Percentiles rank a stretch among this genome's conserved stretches.
Evolutionary conservation across 37 sponge, comb jelly and placozoan genomes (phyloP).

Genomic region (Amphimedon queenslandica): DNA sequence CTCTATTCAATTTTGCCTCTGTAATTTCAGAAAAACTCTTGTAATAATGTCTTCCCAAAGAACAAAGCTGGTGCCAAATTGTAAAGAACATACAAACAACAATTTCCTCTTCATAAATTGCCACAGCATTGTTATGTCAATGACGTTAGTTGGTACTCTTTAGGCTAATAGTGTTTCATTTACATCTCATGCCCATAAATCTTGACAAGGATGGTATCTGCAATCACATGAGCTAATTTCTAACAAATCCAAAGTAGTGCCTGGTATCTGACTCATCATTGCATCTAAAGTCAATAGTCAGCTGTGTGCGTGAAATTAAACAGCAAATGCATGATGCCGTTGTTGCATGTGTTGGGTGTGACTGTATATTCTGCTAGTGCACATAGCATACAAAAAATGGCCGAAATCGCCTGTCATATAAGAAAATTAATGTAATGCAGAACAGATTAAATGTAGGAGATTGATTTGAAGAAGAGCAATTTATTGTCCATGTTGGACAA

Average conservation of each 20-base stretch:
- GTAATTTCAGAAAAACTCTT: constrained; percentile 20
- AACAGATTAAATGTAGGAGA: background rate
- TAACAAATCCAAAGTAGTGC: background rate
- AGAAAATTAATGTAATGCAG: background rate
- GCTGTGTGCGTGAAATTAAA: too few species aligned
- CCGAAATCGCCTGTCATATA: background rate
- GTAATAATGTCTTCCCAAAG: constrained; percentile 25
- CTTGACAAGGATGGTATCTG: constrained; percentile 24
- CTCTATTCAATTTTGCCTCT: too few species aligned
- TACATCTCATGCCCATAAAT: constrained; percentile 18
- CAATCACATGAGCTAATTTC: background rate
- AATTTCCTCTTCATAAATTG: constrained; percentile 23
- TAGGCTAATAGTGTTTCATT: constrained; percentile 18
- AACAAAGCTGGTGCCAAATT: constrained; percentile 23
- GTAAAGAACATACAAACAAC: constrained; percentile 40
- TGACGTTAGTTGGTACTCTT: constrained; percentile 11
- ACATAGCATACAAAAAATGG: background rate
- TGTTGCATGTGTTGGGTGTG: background rate
- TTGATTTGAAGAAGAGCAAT: background rate
- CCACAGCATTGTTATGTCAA: constrained; percentile 29
- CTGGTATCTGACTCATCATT: too few species aligned
- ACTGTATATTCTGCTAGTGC: background rate
- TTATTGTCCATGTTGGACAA: background rate
- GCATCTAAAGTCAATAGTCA: too few species aligned
- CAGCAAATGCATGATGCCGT: background rate